Evolutionary conservation across 2,888 invertebrate species (phyloP).

Genomic region (Autographa pulchrina): DNA sequence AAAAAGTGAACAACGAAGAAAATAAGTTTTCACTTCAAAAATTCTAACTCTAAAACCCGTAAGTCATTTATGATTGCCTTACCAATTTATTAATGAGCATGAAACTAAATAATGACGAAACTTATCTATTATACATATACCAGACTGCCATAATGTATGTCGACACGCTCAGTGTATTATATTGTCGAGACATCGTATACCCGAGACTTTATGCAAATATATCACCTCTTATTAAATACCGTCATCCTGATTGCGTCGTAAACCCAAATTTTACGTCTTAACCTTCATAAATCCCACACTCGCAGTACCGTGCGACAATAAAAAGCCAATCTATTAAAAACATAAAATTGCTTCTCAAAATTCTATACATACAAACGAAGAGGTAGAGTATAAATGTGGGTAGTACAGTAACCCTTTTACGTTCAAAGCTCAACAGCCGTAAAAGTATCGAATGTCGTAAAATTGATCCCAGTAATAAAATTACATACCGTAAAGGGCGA

Average conservation of each 20-base stretch:
- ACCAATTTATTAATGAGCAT: no score
- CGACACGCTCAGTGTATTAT: background rate
- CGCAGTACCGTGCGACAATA: conserved; percentile 50
- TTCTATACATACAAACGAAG: conserved; percentile 70
- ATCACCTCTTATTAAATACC: conserved; percentile 39
- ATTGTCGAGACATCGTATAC: conserved; percentile 8
- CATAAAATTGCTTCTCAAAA: conserved; percentile 67
- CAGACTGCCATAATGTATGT: background rate
- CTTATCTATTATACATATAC: background rate
- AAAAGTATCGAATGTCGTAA: conserved; percentile 85
- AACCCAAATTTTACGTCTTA: conserved; percentile 43
- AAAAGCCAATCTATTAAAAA: conserved; percentile 66
- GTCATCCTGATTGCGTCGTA: conserved; percentile 45
- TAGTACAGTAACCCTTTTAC: conserved; percentile 81
- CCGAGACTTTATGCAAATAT: conserved; percentile 16
- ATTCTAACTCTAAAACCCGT: no score
- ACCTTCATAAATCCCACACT: conserved; percentile 46
- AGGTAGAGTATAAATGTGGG: conserved; percentile 67
- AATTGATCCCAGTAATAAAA: conserved; percentile 84
- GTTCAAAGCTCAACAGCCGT: conserved; percentile 81
- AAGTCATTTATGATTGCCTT: no score
- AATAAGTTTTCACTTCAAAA: no score
- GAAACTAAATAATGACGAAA: no score
- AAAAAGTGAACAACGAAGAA: no score
- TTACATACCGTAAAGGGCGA: conserved; percentile 78